Evolutionary conservation across 2,113 vertebrate species (phyloP), one percentile per base, ranked within the genome.

Genomic region (Glareola pratincola): DNA sequence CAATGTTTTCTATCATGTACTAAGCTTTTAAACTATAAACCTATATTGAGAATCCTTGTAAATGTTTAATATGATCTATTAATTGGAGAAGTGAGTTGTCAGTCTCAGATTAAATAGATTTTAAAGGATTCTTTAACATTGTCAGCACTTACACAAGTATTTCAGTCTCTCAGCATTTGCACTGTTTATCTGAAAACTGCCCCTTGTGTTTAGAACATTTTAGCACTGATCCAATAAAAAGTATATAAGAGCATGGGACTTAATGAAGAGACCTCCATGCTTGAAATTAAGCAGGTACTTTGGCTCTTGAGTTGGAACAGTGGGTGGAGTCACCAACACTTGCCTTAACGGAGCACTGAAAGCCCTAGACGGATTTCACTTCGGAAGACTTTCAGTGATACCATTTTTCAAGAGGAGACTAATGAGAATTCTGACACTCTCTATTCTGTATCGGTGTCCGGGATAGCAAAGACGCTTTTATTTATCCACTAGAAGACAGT

Each of bases 401-500:
- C n/a, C 47, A 23, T 43, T 84, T 75, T 20, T 67, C 90, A 84
- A 14, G 32, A 57, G 71, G 45, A 85, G 43, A 37, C 77, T 53
- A 22, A 64, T 24, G 94, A 83, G 95, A 48, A 74, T 89, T 68
- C 85, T 94, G 96, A 47, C 90, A n/a, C 53, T 39, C 80, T 89
- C 92, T 29, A 2, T 78, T 93, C 82, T 64, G 29, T 59, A 12
- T 62, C 30, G 85, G 53, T 77, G 90, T 45, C 90, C 5, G 4
- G 82, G 68, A 54, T 71, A 87, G 92, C 88, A 95, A 63, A 94
- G 94, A 84, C 76, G 2, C 92, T 95, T 84, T 30, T 59, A 39
- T 96, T 94, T 94, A 56, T 84, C 85, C 85, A 6, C 88, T 66
- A n/a, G 85, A 75, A 89, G 88, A 91, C 92, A 96, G 72, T 3